Evolutionary conservation across 53 echinoderm and acorn worm genomes (phyloP).

Genomic region (Apostichopus leukothele): DNA sequence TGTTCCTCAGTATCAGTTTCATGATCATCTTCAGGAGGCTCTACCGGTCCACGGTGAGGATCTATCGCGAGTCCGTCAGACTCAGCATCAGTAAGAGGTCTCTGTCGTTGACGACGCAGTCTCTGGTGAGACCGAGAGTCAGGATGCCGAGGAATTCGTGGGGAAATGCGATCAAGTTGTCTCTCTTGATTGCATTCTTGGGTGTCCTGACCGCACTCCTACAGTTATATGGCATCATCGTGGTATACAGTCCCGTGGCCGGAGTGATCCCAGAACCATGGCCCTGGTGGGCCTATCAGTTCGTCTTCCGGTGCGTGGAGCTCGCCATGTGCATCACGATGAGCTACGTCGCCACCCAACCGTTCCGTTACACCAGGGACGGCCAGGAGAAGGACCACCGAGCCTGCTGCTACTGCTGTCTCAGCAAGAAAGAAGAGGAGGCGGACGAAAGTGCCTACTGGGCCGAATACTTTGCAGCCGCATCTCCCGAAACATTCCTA

Average conservation of each 20-base stretch:
- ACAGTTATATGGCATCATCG: slow-evolving; percentile 94
- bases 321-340: slow-evolving; percentile 87
- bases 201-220: slow-evolving; percentile 73
- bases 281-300: slow-evolving; percentile 95
- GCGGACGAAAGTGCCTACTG: slow-evolving; percentile 41
- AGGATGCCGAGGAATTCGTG: slow-evolving; percentile 80
- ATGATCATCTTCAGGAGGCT: slow-evolving; percentile 90
- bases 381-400: slow-evolving; percentile 68
- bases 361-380: slow-evolving; percentile 80
- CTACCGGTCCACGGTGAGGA: slow-evolving; percentile 68
- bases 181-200: slow-evolving; percentile 74
- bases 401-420: slow-evolving; percentile 30
- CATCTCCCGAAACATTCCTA: slow-evolving; percentile 13
- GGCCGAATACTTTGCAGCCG: slow-evolving; percentile 38
- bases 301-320: slow-evolving; percentile 82
- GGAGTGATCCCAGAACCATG: slow-evolving; percentile 81
- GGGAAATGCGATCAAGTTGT: slow-evolving; percentile 89
- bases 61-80: slow-evolving; percentile 70
- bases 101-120: background rate
- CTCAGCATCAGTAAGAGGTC: slow-evolving; percentile 70
- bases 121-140: slow-evolving; percentile 13
- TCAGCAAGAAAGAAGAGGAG: slow-evolving; percentile 14
- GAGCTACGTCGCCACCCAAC: slow-evolving; percentile 97
- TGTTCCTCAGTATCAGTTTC: slow-evolving; percentile 78
- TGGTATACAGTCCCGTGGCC: slow-evolving; percentile 88